A percentile compares a stretch with the other conserved stretches of the same genome.
Evolutionary conservation across 2,113 vertebrate genomes (phyloP).

Genomic region (Sturnus vulgaris): DNA sequence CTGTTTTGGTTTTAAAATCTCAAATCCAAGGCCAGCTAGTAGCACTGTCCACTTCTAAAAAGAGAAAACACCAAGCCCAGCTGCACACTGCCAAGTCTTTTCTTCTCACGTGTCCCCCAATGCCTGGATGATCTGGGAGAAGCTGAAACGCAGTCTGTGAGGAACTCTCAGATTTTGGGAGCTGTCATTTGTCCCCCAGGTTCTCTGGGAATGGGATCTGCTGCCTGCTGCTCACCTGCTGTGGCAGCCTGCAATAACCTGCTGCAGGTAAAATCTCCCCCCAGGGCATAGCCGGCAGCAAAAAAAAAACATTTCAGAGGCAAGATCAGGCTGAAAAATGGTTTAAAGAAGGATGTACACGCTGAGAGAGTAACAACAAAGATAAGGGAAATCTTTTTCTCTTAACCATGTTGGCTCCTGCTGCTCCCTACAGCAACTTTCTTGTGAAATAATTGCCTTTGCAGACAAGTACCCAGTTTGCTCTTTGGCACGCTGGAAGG

Average conservation of each 20-base stretch:
- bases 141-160: rapidly evolving
- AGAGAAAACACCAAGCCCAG: neutral
- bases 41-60: neutral
- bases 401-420: constrained; percentile 27
- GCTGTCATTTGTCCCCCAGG: neutral
- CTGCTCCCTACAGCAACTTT: constrained; percentile 52
- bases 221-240: neutral
- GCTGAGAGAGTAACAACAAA: neutral
- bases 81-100: neutral
- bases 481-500: constrained; percentile 53
- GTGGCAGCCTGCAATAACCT: neutral
- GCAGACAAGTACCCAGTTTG: constrained; percentile 54
- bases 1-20: neutral
- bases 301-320: neutral
- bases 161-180: neutral
- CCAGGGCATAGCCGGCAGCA: neutral
- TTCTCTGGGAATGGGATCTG: neutral
- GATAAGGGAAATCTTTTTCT: neutral
- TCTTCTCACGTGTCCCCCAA: rapidly evolving
- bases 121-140: neutral
- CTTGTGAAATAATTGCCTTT: constrained; percentile 61
- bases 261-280: neutral
- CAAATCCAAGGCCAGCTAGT: neutral
- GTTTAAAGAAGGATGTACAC: neutral
- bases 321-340: neutral